These are phyloP conservation scores for Hybognathus amarus DNA, from an alignment of 2,797 vertebrate genomes.

Conservation along the genomic window DNA sequence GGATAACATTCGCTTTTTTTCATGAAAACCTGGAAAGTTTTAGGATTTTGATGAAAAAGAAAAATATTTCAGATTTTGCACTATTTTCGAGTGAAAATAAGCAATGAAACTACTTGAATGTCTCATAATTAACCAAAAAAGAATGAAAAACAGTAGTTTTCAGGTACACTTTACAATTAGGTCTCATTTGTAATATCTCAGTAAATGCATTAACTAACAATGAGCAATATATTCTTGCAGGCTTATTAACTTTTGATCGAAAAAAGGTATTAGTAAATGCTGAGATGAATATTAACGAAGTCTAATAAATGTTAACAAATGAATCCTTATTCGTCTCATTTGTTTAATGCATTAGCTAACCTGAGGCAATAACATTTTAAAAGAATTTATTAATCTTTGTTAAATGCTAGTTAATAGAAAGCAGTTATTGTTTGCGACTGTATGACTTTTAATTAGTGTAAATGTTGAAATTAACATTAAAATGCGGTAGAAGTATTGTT, in stretches of 20 bases:
- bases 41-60: not conserved
- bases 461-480: no score
- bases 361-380: no score
- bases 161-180: not conserved
- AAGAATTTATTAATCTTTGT: no score
- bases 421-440: no score
- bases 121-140: not conserved
- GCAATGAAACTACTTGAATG: not conserved
- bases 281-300: not conserved
- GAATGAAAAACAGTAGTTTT: not conserved
- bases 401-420: no score
- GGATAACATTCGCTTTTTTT: not conserved
- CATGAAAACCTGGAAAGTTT: not conserved
- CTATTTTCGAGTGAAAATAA: not conserved
- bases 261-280: not conserved
- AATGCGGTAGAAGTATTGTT: not conserved
- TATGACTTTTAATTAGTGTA: no score
- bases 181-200: not conserved
- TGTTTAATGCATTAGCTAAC: no score
- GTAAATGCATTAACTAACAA: constrained; percentile 12
- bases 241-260: no score
- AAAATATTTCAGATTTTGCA: not conserved
- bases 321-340: no score
- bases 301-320: not conserved
- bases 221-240: not conserved